phyloP scores from a whole-genome alignment of 2,113 vertebrate species.

The Nannobrachium achirus region DNA sequence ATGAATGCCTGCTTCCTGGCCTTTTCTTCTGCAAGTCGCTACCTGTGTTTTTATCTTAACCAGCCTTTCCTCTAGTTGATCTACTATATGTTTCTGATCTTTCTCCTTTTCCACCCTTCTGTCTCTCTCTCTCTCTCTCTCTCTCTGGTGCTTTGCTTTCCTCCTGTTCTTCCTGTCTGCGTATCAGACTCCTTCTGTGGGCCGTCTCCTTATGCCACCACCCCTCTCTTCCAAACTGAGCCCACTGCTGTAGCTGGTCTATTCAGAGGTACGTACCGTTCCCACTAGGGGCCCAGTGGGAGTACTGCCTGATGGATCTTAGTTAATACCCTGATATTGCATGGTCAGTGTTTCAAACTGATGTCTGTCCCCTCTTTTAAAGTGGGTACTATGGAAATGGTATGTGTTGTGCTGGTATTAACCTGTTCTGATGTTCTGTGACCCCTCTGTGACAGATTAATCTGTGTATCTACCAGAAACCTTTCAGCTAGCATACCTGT shows the following conservation, averaged over 20 bases:
- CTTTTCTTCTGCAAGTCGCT: slow-evolving; percentile 49
- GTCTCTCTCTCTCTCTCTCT: slow-evolving; percentile 15
- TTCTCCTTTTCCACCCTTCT: slow-evolving; percentile 47
- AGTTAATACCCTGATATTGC: too few species aligned
- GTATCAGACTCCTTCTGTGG: slow-evolving; percentile 90
- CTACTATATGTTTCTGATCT: background rate
- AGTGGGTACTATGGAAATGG: too few species aligned
- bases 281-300: background rate
- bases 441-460: too few species aligned
- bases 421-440: too few species aligned
- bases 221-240: slow-evolving; percentile 84
- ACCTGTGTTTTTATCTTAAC: slow-evolving; percentile 30
- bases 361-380: too few species aligned
- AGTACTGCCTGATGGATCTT: too few species aligned
- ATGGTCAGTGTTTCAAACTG: too few species aligned
- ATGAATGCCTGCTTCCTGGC: slow-evolving; percentile 47
- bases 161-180: slow-evolving; percentile 49
- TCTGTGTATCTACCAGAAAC: too few species aligned
- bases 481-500: too few species aligned
- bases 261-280: slow-evolving; percentile 85
- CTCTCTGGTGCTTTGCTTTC: slow-evolving; percentile 13
- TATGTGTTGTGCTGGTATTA: too few species aligned
- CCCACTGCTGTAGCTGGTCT: slow-evolving; percentile 87
- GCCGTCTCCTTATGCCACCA: slow-evolving; percentile 83
- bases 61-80: slow-evolving; percentile 22